phyloP scores from a whole-genome alignment of 2,888 invertebrate species.

The Subacronicta megacephala region DNA sequence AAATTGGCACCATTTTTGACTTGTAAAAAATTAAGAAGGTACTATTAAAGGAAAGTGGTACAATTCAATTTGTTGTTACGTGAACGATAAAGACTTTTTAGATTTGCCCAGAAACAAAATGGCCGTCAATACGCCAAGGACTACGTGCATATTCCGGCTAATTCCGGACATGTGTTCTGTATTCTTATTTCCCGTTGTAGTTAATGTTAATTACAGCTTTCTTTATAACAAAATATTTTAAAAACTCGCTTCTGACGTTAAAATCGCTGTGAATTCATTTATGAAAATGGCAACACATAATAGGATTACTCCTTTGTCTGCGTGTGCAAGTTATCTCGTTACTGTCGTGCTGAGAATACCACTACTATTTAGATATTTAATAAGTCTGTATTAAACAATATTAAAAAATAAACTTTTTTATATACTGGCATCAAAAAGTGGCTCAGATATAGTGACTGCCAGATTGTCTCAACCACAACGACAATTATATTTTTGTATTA shows the following conservation, averaged over 20 bases:
- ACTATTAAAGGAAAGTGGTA: too few relatives aligned
- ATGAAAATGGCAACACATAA: slow-evolving; percentile 39
- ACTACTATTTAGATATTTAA: slow-evolving; percentile 17
- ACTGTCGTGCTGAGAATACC: slow-evolving; percentile 14
- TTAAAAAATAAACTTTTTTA: not conserved
- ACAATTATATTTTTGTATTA: too few relatives aligned
- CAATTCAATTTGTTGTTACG: too few relatives aligned
- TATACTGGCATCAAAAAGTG: not conserved
- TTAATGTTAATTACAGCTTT: slow-evolving; percentile 1
- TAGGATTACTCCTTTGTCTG: slow-evolving; percentile 31
- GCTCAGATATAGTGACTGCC: too few relatives aligned
- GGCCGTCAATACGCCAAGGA: too few relatives aligned
- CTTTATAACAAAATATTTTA: slow-evolving; percentile 7
- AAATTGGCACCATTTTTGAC: slow-evolving; percentile 12
- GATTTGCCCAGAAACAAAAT: too few relatives aligned
- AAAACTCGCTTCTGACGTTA: slow-evolving; percentile 16
- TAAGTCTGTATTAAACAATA: not conserved
- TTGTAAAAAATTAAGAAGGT: not conserved
- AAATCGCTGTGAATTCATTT: slow-evolving; percentile 35
- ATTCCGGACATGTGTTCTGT: not conserved
- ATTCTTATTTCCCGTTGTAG: not conserved
- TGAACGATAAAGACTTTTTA: too few relatives aligned
- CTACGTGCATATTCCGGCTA: too few relatives aligned
- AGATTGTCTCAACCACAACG: too few relatives aligned
- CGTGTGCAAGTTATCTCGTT: slow-evolving; percentile 13